A percentile compares a stretch with the other conserved stretches of the same genome.
Evolutionary conservation across 2,797 vertebrate species (phyloP).

Genomic region (Protonibea diacanthus): DNA sequence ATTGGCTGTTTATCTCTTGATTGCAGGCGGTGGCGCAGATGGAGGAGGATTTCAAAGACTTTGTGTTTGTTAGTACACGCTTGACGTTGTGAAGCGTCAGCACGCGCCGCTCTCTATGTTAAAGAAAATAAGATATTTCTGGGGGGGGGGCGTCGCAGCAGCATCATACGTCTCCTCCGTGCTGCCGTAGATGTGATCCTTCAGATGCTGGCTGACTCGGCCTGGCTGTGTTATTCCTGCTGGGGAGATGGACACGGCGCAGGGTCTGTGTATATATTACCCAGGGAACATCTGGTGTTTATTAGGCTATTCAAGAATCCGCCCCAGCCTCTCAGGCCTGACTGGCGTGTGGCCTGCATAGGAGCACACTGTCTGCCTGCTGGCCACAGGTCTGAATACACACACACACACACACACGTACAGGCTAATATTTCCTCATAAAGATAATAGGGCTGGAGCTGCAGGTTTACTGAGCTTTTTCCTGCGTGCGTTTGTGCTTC

Average conservation of each 20-base stretch:
- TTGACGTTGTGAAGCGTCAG: constrained; percentile 14
- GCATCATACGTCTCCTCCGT: constrained; percentile 12
- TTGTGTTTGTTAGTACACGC: constrained; percentile 42
- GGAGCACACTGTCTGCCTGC: constrained; percentile 72
- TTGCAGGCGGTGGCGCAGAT: constrained; percentile 68
- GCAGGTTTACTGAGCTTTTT: constrained; percentile 64
- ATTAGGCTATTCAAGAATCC: constrained; percentile 83
- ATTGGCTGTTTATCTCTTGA: constrained; percentile 80
- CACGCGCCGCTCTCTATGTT: constrained; percentile 4
- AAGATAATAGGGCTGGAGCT: constrained; percentile 65
- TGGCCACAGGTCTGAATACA: constrained; percentile 61
- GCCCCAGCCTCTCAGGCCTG: constrained; percentile 76
- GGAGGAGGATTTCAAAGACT: constrained; percentile 36
- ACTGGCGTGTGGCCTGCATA: constrained; percentile 83
- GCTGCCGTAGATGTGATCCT: constrained; percentile 56
- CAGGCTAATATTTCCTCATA: constrained; percentile 77
- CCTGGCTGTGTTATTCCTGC: constrained; percentile 75
- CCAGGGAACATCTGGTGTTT: constrained; percentile 87
- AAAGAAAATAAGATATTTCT: constrained; percentile 17
- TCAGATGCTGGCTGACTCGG: constrained; percentile 53
- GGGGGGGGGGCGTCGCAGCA: constrained; percentile 12
- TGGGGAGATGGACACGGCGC: constrained; percentile 79
- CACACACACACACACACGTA: constrained; percentile 42
- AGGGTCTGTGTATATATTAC: constrained; percentile 85
- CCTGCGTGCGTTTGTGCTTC: constrained; percentile 21